Percentiles rank a stretch among this genome's conserved stretches.
phyloP scores from a whole-genome alignment of 2,888 invertebrate species.

The Eilema caniola region DNA sequence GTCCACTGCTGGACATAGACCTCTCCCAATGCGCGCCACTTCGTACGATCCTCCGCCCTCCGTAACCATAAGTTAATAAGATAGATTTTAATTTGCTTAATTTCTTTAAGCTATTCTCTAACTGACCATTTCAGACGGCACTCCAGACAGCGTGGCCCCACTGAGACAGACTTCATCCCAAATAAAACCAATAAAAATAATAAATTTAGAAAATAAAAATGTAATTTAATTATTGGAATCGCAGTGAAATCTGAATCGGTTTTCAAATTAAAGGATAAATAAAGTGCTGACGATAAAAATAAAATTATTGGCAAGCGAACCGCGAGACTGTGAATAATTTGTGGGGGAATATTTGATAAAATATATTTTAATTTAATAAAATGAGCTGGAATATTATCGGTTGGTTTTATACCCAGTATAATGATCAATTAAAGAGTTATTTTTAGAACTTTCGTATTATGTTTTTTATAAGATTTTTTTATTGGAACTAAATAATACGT shows the following conservation, averaged over 20 bases:
- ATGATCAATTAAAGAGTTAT: neutral
- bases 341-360: neutral
- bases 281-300: neutral
- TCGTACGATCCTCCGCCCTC: no score
- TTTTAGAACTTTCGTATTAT: neutral
- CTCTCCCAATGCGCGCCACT: no score
- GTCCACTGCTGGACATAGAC: no score
- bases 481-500: neutral
- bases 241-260: neutral
- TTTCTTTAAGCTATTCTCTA: no score
- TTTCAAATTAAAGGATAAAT: neutral
- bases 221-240: neutral
- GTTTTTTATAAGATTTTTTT: neutral
- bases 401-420: neutral
- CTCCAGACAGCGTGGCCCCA: no score
- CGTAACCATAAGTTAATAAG: no score
- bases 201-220: neutral
- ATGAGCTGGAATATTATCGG: slow-evolving; percentile 1
- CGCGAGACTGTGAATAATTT: neutral
- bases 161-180: neutral
- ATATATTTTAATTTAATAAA: neutral
- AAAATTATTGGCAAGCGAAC: neutral
- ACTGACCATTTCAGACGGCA: no score
- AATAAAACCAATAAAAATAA: neutral
- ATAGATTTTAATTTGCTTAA: no score